Evolutionary conservation across 2,797 vertebrate genomes (phyloP).

Genomic region (Gymnodraco acuticeps): DNA sequence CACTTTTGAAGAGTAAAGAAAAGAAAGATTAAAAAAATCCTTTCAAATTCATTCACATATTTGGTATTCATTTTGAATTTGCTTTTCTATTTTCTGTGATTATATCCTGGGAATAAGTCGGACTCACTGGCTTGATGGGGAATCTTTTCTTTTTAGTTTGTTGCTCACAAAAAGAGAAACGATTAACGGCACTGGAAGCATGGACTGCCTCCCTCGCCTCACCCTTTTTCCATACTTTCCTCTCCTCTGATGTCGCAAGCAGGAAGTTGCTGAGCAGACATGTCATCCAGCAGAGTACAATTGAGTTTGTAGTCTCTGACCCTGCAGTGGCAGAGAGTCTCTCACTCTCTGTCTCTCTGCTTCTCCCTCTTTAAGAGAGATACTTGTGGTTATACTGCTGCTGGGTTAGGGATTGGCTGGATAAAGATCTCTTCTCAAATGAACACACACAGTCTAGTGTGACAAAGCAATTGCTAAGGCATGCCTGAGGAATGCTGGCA

Average conservation of each 20-base stretch:
- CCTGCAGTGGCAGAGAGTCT: constrained; percentile 69
- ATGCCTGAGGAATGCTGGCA: constrained; percentile 58
- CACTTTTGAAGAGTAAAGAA: neutral
- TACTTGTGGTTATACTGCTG: constrained; percentile 66
- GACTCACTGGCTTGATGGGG: constrained; percentile 15
- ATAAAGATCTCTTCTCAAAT: constrained; percentile 65
- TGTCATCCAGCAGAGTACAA: constrained; percentile 73
- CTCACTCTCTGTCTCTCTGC: constrained; percentile 46
- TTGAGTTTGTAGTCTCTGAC: constrained; percentile 82
- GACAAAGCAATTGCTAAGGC: constrained; percentile 57
- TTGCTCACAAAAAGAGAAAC: constrained; percentile 52
- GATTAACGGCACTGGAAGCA: constrained; percentile 68
- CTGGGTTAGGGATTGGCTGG: constrained; percentile 52
- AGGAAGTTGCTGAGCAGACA: constrained; percentile 80
- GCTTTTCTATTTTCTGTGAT: neutral
- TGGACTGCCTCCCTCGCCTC: constrained; percentile 40
- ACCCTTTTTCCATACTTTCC: constrained; percentile 57
- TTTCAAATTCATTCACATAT: neutral
- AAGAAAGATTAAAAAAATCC: neutral
- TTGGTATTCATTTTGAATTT: neutral
- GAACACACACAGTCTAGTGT: constrained; percentile 53
- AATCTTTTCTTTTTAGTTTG: constrained; percentile 35
- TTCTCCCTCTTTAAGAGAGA: constrained; percentile 71
- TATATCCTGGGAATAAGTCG: constrained; percentile 4
- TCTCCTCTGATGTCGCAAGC: constrained; percentile 62